Base-by-base conservation (phyloP, 2,113 vertebrate genomes). In the Neodon shergylaensis region DNA sequence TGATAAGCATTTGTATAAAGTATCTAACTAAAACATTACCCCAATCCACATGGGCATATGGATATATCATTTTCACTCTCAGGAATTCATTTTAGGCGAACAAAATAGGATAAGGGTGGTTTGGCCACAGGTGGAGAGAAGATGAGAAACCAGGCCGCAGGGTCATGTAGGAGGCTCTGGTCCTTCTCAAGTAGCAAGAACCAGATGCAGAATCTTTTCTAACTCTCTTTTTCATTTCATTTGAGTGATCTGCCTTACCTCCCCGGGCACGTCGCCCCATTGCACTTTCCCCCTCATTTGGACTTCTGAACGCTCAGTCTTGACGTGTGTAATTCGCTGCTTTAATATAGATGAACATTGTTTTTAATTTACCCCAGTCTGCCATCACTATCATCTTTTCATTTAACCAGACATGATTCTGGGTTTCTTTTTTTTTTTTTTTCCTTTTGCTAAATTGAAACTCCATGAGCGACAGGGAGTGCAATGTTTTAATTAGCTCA, bases 401-500 rank as follows among this genome's bases (percentile, higher is more conserved):
- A 97, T 98, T 98, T 98, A 98, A 98, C 96, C 96, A 77, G n/a
- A 91, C 98, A 95, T 89, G 98, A 97, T 97, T 96, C 96, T 97
- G 98, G 3, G 26, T 28, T 96, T 97, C 97, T 96, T 96, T 94
- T 96, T 98, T 36, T 19, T 5, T 82, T 66, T 9, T 54, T 65
- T 97, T 97, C 95, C 95, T 96, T 24, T 97, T 87, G 66, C 97
- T 97, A 98, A 96, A 96, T 98, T 96, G 97, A 97, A 98, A 98
- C 92, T 96, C 96, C 95, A 97, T 92, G 97, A 98, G 98, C 96
- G 92, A 98, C 97, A 98, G 95, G 97, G 97, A 98, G 96, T 96
- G 42, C 96, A 92, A 96, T 97, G 97, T 97, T 98, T 98, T 98
- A 98, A 98, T 98, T 98, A 98, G 97, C 97, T 97, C 97, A 97